Conservation (phyloP, 64 coral and sea anemone genomes). For the Stichodactyla helianthus region DNA sequence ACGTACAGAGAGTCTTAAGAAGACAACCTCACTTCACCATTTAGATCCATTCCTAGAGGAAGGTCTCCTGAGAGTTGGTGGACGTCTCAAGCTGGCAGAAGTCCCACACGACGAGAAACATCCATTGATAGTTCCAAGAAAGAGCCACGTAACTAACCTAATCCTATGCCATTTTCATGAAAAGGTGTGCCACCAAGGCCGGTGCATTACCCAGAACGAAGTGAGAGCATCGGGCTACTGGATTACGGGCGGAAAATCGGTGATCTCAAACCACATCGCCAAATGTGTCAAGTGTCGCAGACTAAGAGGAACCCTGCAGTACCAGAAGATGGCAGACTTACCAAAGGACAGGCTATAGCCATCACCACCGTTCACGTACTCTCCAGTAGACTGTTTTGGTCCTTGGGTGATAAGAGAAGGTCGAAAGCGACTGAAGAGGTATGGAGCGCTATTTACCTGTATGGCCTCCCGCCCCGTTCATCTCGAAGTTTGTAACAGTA, state of each 20-base stretch:
- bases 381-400: constrained; percentile 38
- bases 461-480: too few species aligned
- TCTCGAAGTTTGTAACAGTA: too few species aligned
- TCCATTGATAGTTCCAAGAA: too few species aligned
- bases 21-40: too few species aligned
- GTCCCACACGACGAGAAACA: too few species aligned
- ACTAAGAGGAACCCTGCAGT: neutral
- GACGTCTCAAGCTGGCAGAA: neutral
- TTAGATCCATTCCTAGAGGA: too few species aligned
- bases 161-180: constrained; percentile 15
- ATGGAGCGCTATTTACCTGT: too few species aligned
- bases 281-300: constrained; percentile 16
- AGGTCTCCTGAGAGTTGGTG: neutral
- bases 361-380: constrained; percentile 28
- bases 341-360: constrained; percentile 22
- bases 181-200: constrained; percentile 16
- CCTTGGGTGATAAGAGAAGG: constrained; percentile 9
- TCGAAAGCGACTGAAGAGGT: neutral
- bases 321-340: constrained; percentile 24
- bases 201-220: neutral
- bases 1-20: too few species aligned
- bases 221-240: too few species aligned
- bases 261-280: constrained; percentile 2
- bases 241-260: too few species aligned
- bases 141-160: too few species aligned